phyloP scores from a whole-genome alignment of 2,113 vertebrate species.

The Strix aluco region DNA sequence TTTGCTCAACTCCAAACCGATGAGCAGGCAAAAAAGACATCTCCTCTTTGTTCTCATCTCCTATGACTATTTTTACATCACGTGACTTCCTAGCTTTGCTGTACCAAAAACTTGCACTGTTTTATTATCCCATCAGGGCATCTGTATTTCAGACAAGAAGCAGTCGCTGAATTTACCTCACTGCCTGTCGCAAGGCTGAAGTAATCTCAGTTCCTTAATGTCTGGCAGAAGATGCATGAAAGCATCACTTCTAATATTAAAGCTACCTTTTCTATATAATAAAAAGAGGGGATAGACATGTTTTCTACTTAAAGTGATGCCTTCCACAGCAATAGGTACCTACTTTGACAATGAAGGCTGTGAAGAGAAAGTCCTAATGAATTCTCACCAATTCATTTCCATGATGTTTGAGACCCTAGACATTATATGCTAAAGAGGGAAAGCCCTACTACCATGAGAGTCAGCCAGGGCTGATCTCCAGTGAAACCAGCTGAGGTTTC shows the following conservation, averaged over 20 bases:
- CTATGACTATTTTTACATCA: neutral
- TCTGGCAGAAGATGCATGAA: neutral
- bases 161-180: neutral
- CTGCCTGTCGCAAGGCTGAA: neutral
- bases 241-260: neutral
- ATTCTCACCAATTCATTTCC: neutral
- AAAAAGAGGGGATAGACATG: neutral
- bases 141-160: neutral
- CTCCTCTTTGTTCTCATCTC: neutral
- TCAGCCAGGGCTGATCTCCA: neutral
- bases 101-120: neutral
- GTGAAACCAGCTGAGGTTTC: neutral
- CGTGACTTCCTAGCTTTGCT: neutral
- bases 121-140: neutral
- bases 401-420: neutral
- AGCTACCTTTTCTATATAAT: neutral
- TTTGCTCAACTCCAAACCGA: neutral
- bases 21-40: neutral
- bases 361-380: neutral
- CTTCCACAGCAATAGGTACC: neutral
- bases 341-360: neutral
- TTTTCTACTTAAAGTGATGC: neutral
- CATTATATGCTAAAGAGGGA: accelerated
- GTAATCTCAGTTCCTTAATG: neutral
- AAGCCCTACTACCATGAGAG: neutral